These are phyloP conservation scores for Callopanchax toddi DNA, from an alignment of 2,113 vertebrate genomes.

Conservation along the genomic window DNA sequence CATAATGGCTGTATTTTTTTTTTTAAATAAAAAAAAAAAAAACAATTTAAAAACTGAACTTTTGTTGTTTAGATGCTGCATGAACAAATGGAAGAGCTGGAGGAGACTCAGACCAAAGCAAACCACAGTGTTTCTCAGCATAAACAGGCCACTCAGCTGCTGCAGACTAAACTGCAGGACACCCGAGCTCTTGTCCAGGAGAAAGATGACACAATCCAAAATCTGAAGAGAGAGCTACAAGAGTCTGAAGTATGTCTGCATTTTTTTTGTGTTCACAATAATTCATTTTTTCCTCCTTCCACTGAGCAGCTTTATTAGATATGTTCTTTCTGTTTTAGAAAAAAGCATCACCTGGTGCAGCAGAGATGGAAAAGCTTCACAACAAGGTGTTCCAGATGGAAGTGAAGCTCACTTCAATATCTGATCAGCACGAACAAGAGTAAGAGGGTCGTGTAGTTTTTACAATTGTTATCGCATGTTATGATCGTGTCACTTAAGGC, in stretches of 20 bases:
- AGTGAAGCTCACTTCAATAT: conserved; percentile 80
- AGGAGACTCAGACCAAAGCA: conserved; percentile 65
- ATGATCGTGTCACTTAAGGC: too few relatives aligned
- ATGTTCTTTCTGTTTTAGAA: conserved; percentile 50
- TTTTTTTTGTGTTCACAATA: too few relatives aligned
- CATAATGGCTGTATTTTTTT: too few relatives aligned
- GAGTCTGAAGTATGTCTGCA: conserved; percentile 61
- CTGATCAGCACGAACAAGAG: conserved; percentile 80
- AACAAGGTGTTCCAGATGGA: conserved; percentile 82
- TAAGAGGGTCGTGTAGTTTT: conserved; percentile 65
- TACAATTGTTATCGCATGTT: too few relatives aligned
- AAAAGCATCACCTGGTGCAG: conserved; percentile 74
- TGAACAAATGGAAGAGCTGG: conserved; percentile 66
- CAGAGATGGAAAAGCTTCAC: conserved; percentile 83
- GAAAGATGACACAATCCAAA: conserved; percentile 70
- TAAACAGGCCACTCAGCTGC: conserved; percentile 73
- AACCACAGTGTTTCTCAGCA: conserved; percentile 55
- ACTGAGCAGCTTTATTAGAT: background rate
- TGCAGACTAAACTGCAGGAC: conserved; percentile 68
- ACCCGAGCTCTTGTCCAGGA: conserved; percentile 73
- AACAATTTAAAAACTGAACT: too few relatives aligned
- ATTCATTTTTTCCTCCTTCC: background rate
- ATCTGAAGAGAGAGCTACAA: conserved; percentile 48
- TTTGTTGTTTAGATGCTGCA: conserved; percentile 61
- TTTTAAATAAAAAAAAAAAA: too few relatives aligned